A percentile compares a stretch with the other conserved stretches of the same genome.
Conservation (phyloP, 1,140 invertebrate genomes). For the Drosophila subpulchrella region DNA sequence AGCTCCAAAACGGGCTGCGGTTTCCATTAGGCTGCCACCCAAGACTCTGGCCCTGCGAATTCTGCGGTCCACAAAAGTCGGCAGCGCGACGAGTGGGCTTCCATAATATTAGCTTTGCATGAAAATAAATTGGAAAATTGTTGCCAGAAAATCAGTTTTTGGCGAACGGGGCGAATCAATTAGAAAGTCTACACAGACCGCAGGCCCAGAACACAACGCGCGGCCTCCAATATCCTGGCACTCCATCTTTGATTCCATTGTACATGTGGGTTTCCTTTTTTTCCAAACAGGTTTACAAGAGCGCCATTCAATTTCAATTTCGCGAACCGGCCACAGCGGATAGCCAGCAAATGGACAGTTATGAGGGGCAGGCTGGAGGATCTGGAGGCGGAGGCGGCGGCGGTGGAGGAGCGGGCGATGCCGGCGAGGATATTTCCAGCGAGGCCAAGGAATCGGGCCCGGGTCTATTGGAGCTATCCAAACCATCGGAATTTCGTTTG, state of each 20-base stretch:
- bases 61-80: constrained; percentile 6
- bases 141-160: constrained; percentile 61
- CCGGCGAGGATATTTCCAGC: constrained; percentile 64
- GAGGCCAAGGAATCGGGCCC: constrained; percentile 76
- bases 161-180: constrained; percentile 60
- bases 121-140: constrained; percentile 76
- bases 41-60: constrained; percentile 9
- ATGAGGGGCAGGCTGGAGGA: constrained; percentile 49
- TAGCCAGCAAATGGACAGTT: constrained; percentile 66
- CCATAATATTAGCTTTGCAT: constrained; percentile 74
- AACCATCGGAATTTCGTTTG: constrained; percentile 84
- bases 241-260: constrained; percentile 17
- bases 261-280: constrained; percentile 29
- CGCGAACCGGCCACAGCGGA: constrained; percentile 76
- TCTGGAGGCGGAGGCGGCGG: constrained; percentile 17
- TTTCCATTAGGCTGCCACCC: constrained; percentile 73
- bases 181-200: constrained; percentile 56
- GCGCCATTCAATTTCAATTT: constrained; percentile 83
- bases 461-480: constrained; percentile 82
- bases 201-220: constrained; percentile 2
- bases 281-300: constrained; percentile 67
- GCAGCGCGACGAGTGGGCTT: not conserved
- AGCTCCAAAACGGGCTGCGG: constrained; percentile 73
- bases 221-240: not conserved
- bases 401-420: constrained; percentile 43